Percentiles rank a stretch among this genome's conserved stretches.
Evolutionary conservation across 2,888 invertebrate genomes (phyloP).

Genomic region (Zeuzera pyrina): DNA sequence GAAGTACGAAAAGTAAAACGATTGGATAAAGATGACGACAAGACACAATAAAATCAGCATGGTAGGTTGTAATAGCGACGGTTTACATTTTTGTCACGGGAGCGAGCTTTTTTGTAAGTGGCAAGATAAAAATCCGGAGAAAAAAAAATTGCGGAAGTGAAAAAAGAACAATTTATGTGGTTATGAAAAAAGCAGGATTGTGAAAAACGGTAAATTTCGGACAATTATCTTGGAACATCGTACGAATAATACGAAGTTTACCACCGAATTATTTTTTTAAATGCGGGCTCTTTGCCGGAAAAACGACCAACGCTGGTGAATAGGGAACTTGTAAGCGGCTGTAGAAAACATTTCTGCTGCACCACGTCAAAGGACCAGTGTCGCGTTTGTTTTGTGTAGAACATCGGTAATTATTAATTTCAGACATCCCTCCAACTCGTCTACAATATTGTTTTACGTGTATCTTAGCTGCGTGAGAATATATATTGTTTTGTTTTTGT

Average conservation of each 20-base stretch:
- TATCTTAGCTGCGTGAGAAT: no score
- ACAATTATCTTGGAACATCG: constrained; percentile 25
- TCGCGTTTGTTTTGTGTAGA: constrained; percentile 24
- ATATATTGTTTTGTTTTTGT: no score
- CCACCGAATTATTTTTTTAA: constrained; percentile 33
- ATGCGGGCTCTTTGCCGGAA: constrained; percentile 23
- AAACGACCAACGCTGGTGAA: constrained; percentile 24
- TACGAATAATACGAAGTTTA: constrained; percentile 31
- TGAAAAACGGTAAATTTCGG: constrained; percentile 14
- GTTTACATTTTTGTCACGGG: no score
- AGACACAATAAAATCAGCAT: no score
- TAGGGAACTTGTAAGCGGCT: constrained; percentile 19
- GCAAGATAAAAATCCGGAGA: no score
- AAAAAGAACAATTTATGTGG: no score
- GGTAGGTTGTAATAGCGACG: no score
- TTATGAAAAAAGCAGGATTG: background rate
- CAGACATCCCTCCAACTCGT: constrained; percentile 17
- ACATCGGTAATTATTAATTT: constrained; percentile 39
- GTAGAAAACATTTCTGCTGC: constrained; percentile 31
- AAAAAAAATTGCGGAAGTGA: no score
- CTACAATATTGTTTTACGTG: no score
- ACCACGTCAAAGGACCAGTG: constrained; percentile 32
- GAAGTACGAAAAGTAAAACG: no score
- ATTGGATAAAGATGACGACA: no score
- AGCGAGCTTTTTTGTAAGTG: no score